Base-by-base conservation (phyloP, 1,140 invertebrate species). In the Pararge aegeria region DNA sequence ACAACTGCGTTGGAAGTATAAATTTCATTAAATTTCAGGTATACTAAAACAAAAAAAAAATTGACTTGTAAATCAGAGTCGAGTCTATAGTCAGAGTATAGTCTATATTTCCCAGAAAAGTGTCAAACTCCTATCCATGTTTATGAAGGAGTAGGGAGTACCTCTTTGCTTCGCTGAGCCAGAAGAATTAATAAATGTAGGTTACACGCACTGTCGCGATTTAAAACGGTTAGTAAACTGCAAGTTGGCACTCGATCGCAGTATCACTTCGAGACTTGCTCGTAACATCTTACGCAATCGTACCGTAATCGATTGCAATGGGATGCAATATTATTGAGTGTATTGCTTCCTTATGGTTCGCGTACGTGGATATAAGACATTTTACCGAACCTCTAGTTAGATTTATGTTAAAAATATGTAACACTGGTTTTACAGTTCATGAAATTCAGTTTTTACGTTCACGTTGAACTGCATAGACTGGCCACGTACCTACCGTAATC, bases 301-400 rank as follows among this genome's bases (percentile, higher is more conserved):
- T 34, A 64, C 50, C 18, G 51, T 64, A 64, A 64, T 58, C 21
- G 21, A 27, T 64, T 54, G 44, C 55, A 54, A 46, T 50, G 46
- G 46, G 24, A 51, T 51, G 52, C 48, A 55, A 61, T 61, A 30
- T 46, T 46, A 20, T 20, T 37, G 7, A 21, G 29, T n/a, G 40
- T 63, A 57, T 58, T 42, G 55, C 55, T 58, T 64, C 55, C 55
- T 48, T 42, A 54, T 60, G 20, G 42, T 37, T 29, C 40, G 18
- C 10, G 18, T 27, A 60, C 57, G 40, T 54, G 50, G 34, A 37
- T 12, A 12, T 21, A 20, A 21, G 42, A 42, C n/a, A 16, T 15
- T 46, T 16, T 40, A 16, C 30, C 12, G 12, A 15, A 16, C 16
- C 16, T 16, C 38, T 34, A 12, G 10, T 12, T 24, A 4, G 7